phyloP scores from a whole-genome alignment of 2,888 invertebrate genomes.

The Kuschelorhynchus macadamiae region DNA sequence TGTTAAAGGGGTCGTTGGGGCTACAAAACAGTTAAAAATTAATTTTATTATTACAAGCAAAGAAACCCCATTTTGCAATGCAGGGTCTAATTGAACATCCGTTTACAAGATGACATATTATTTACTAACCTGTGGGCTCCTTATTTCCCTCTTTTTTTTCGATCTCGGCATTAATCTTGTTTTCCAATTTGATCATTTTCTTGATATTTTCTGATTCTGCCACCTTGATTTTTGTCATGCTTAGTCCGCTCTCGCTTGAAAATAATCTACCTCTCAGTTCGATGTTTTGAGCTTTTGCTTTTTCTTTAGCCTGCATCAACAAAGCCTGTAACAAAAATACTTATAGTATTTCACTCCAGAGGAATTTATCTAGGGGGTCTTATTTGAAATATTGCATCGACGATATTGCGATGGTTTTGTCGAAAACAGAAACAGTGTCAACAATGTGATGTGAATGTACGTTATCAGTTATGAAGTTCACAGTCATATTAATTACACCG shows the following conservation, averaged over 20 bases:
- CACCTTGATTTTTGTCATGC: conserved; percentile 60
- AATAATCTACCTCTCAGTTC: conserved; percentile 72
- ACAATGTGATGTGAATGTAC: too few species aligned
- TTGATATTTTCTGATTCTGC: conserved; percentile 67
- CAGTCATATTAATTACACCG: too few species aligned
- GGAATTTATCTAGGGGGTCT: too few species aligned
- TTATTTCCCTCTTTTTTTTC: conserved; percentile 60
- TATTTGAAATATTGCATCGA: too few species aligned
- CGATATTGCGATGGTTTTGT: too few species aligned
- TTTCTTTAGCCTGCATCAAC: conserved; percentile 81
- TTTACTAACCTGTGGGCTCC: conserved; percentile 56
- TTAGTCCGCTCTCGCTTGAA: conserved; percentile 58
- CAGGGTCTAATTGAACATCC: too few species aligned
- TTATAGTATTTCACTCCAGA: too few species aligned
- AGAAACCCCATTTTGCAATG: too few species aligned
- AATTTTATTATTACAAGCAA: too few species aligned
- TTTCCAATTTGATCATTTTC: conserved; percentile 66
- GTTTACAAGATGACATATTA: too few species aligned
- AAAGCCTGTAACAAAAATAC: conserved; percentile 71
- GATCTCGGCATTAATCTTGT: conserved; percentile 65
- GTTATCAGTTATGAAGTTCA: too few species aligned
- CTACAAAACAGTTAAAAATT: conserved; percentile 46
- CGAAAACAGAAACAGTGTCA: too few species aligned
- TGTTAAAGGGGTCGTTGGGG: conserved; percentile 56
- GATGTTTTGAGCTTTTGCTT: conserved; percentile 81